Evolutionary conservation across 2,888 invertebrate genomes (phyloP), one percentile per base, ranked within the genome.

Genomic region (Vesta saturnalis): DNA sequence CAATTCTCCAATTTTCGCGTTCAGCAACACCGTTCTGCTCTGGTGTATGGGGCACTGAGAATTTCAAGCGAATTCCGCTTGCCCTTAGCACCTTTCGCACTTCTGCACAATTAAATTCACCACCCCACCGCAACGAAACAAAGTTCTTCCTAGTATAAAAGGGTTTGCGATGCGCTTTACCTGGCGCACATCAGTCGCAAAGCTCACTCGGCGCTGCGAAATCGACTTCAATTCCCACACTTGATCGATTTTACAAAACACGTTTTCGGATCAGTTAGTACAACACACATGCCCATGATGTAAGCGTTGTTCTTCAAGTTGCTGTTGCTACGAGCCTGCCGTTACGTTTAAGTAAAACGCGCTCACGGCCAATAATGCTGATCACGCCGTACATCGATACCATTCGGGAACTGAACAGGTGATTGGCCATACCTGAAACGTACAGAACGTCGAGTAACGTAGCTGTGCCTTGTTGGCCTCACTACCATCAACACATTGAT

Each of bases 11-110:
- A 30, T 56, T 61, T 39, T 55, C 54, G 14, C 64, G 46, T 73
- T n/a, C n/a, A n/a, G n/a, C n/a, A n/a, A n/a, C n/a, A n/a, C n/a
- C n/a, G n/a, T n/a, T 72, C 16, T 73, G 72, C 60, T 74, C 67
- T 4, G 71, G 70, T 18, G 65, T 62, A 52, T 74, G 70, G 6
- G 72, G 72, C 64, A 69, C 64, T 39, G 60, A 22, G 1, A 60
- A 23, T 15, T 60, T 22, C 46, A 65, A 61, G 8, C 52, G 57
- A 18, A 74, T 72, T 23, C 71, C 72, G 49, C 52, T 58, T 39
- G 0, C 19, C 8, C 43, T 47, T 23, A 69, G 55, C 8, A 69
- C 16, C 1, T 55, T 35, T n/a, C 30, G n/a, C 22, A 68, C 68
- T 16, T n/a, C 49, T 2, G 49, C 35, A 39, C 62, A 62, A 18